Evolutionary conservation across 1,140 invertebrate species (phyloP).

Genomic region (Grapholita molesta): DNA sequence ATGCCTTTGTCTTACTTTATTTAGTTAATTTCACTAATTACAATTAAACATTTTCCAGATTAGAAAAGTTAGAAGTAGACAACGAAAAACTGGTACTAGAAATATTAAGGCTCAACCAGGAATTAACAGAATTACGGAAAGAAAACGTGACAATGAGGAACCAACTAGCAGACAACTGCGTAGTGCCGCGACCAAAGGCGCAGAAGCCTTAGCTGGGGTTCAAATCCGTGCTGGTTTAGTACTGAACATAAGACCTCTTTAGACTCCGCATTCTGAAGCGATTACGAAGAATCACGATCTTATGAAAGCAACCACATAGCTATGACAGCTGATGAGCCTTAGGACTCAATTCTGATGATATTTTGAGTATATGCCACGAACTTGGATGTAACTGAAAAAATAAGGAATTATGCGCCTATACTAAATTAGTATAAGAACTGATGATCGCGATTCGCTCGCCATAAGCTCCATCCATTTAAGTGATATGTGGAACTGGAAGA

Average conservation of each 20-base stretch:
- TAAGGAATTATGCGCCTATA: no score
- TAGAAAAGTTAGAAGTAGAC: conserved; percentile 68
- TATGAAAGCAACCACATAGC: no score
- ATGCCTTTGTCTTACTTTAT: no score
- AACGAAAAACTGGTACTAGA: conserved; percentile 70
- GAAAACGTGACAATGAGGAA: conserved; percentile 62
- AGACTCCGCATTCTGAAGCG: neutral
- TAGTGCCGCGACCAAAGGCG: conserved; percentile 54
- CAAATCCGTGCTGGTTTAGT: conserved; percentile 19
- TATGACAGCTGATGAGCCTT: no score
- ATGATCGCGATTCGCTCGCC: neutral
- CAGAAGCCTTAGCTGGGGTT: conserved; percentile 56
- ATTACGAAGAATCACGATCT: neutral
- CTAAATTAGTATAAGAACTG: no score
- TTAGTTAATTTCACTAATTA: conserved; percentile 20
- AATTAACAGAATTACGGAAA: conserved; percentile 60
- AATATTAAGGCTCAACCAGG: conserved; percentile 67
- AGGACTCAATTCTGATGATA: no score
- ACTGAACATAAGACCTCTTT: conserved; percentile 19
- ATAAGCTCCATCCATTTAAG: neutral
- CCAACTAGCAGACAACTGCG: conserved; percentile 64
- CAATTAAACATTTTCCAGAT: conserved; percentile 48
- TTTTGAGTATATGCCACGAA: no score
- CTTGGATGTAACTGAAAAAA: no score
- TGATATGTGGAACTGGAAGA: neutral